Conservation (phyloP, 2,888 invertebrate species). For the Tipula helvola region DNA sequence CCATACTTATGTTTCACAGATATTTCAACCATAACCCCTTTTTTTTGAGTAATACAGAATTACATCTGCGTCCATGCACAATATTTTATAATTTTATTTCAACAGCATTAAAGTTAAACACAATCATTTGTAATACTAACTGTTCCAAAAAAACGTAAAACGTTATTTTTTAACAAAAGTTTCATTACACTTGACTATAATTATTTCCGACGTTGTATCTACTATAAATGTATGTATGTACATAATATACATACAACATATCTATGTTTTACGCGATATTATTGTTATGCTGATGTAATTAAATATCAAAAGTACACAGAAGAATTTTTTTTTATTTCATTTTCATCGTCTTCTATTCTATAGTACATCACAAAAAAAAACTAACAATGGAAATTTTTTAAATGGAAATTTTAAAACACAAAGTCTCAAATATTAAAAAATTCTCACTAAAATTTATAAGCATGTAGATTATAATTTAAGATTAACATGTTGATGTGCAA, state of each 20-base stretch:
- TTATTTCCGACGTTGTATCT: not conserved
- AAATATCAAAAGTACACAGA: not conserved
- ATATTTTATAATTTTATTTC: not conserved
- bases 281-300: not conserved
- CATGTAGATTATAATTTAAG: not conserved
- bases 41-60: not conserved
- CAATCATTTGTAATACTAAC: not conserved
- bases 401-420: not conserved
- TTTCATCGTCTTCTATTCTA: not conserved
- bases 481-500: not conserved
- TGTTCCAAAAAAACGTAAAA: not conserved
- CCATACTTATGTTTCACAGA: not conserved
- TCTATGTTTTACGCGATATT: not conserved
- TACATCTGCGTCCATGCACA: not conserved
- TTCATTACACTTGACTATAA: not conserved
- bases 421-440: not conserved
- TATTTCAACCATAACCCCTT: not conserved
- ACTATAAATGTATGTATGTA: not conserved
- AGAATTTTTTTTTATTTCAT: not conserved
- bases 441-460: not conserved
- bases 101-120: not conserved
- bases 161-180: not conserved
- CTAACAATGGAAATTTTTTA: not conserved
- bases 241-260: not conserved
- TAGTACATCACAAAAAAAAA: not conserved